These are phyloP conservation scores for Pheucticus melanocephalus DNA, from an alignment of 2,113 vertebrate genomes.

Conservation along the genomic window DNA sequence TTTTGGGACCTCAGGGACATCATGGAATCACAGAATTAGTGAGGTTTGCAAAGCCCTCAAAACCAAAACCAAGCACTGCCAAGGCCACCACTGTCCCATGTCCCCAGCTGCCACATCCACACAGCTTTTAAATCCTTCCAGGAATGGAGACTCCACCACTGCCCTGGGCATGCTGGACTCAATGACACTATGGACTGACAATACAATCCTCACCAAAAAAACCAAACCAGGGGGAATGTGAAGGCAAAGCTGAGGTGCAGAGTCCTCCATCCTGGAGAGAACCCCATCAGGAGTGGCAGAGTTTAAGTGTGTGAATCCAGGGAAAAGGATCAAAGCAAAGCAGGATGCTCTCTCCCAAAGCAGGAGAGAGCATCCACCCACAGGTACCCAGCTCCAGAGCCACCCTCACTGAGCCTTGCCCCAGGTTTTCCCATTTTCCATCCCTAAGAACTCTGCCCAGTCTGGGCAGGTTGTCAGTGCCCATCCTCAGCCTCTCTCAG, in stretches of 20 bases:
- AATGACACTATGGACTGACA: not conserved
- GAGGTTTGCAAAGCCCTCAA: not conserved
- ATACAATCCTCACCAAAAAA: not conserved
- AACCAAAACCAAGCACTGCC: not conserved
- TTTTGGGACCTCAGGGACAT: not conserved
- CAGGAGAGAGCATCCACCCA: not conserved
- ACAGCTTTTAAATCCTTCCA: not conserved
- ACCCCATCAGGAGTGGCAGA: not conserved
- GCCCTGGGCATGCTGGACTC: not conserved
- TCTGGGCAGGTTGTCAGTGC: fast-evolving
- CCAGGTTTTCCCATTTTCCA: not conserved
- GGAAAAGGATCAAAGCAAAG: not conserved
- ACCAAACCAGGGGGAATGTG: not conserved
- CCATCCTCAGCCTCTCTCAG: fast-evolving
- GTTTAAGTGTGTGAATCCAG: not conserved
- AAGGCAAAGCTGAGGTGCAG: not conserved
- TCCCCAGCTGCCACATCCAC: not conserved
- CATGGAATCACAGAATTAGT: fast-evolving
- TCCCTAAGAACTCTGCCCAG: not conserved
- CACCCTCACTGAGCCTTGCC: not conserved
- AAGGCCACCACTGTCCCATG: not conserved
- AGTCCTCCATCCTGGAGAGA: not conserved
- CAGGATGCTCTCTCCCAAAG: not conserved
- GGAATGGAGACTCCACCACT: not conserved
- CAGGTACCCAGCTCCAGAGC: not conserved